Conservation (phyloP, 2,113 vertebrate species). For the Aegotheles bennettii region DNA sequence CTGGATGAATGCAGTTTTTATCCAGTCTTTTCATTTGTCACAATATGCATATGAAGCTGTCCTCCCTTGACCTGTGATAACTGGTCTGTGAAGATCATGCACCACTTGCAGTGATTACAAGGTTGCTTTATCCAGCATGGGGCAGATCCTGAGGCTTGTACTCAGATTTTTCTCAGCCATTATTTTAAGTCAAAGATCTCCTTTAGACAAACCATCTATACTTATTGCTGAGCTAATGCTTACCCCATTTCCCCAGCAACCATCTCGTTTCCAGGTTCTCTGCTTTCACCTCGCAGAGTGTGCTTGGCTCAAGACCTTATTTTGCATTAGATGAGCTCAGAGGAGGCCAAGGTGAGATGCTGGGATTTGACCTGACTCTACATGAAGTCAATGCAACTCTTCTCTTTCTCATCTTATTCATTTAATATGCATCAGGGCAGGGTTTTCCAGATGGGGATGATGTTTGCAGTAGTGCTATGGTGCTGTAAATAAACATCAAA, state of each 20-base stretch:
- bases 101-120: accelerated
- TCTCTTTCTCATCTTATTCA: not conserved
- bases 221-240: not conserved
- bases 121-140: not conserved
- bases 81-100: accelerated
- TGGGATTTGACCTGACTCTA: not conserved
- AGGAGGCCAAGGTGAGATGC: not conserved
- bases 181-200: not conserved
- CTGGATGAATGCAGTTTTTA: not conserved
- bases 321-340: not conserved
- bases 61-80: not conserved
- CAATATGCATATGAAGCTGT: not conserved
- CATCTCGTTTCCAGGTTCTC: not conserved
- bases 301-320: not conserved
- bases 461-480: not conserved
- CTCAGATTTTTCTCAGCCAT: not conserved
- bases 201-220: not conserved
- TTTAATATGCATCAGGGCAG: not conserved
- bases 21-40: not conserved
- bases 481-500: not conserved
- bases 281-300: accelerated
- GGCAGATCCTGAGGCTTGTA: not conserved
- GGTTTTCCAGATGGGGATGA: not conserved
- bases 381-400: not conserved
- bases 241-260: not conserved